Evolutionary conservation across 2,797 vertebrate genomes (phyloP), one percentile per base, ranked within the genome.

Genomic region (Muraenolepis orangiensis): DNA sequence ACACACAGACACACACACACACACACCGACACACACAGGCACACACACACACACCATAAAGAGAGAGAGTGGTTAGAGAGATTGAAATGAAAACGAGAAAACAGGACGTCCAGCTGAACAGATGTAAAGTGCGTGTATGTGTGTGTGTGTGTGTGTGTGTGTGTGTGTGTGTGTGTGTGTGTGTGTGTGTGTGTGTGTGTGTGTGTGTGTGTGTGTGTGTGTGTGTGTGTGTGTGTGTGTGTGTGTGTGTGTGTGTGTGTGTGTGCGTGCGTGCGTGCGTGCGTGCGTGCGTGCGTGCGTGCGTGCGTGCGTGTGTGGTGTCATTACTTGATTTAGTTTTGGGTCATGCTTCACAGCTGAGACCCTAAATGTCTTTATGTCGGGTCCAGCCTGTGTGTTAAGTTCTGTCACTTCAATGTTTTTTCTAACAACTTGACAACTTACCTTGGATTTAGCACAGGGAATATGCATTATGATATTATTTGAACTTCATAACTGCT

Each of bases 81-180:
- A 91, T 87, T 91, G 89, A 86, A 90, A 90, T 91, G 85, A 82
- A 89, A 89, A 88, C 75, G 77, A 78, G 87, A 82, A 90, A 80
- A 89, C 86, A 89, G 88, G 88, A 29, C 42, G 30, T 34, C 83
- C 90, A 90, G 70, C 66, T 38, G 64, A 68, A 70, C 75, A 76
- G 90, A 81, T 91, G 90, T 91, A 90, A 80, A 74, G n/a, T n/a
- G n/a, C n/a, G n/a, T n/a, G n/a, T n/a, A n/a, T 82, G 76, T 30
- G 28, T 36, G 77, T 72, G 72, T 29, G 71, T 87, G 76, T 34
- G 32, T 34, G 32, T 34, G 32, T 34, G 32, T 34, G 32, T 34
- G 32, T 34, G 32, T 34, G 32, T 34, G 32, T 34, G 32, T 34
- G 32, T 34, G 32, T 34, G 32, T 34, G 32, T 34, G 32, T 34